Conservation (phyloP, 1,140 invertebrate genomes). For the Drosophila virilis region DNA sequence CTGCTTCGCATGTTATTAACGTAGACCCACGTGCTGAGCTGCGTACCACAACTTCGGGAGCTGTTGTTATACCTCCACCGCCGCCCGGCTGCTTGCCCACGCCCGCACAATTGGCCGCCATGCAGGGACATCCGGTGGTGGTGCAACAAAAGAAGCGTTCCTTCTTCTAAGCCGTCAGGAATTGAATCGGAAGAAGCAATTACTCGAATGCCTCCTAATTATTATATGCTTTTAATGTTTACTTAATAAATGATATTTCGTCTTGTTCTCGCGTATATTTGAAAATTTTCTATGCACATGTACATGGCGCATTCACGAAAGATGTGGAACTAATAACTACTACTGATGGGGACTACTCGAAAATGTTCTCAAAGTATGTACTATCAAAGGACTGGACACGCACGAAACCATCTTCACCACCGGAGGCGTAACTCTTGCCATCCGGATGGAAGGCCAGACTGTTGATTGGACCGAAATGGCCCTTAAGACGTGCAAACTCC, state of each 20-base stretch:
- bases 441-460: conserved; percentile 99
- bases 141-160: conserved; percentile 80
- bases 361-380: conserved; percentile 98
- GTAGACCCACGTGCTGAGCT: conserved; percentile 67
- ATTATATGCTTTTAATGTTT: conserved; percentile 40
- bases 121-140: conserved; percentile 77
- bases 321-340: conserved; percentile 54
- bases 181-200: neutral
- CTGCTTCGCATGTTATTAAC: conserved; percentile 56
- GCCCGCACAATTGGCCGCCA: conserved; percentile 73
- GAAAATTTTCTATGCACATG: conserved; percentile 69
- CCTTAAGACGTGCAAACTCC: conserved; percentile 99
- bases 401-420: conserved; percentile 99
- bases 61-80: conserved; percentile 73
- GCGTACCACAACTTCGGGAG: conserved; percentile 57
- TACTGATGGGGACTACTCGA: conserved; percentile 89
- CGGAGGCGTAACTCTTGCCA: conserved; percentile 98
- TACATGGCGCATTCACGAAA: conserved; percentile 58
- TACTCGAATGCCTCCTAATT: conserved; percentile 53
- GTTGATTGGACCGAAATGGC: conserved; percentile 99
- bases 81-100: conserved; percentile 76
- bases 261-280: conserved; percentile 82
- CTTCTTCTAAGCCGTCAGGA: conserved; percentile 58
- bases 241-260: conserved; percentile 70
- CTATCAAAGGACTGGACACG: conserved; percentile 98